Conservation (phyloP, 1,140 invertebrate species). For the Megalopta genalis region DNA sequence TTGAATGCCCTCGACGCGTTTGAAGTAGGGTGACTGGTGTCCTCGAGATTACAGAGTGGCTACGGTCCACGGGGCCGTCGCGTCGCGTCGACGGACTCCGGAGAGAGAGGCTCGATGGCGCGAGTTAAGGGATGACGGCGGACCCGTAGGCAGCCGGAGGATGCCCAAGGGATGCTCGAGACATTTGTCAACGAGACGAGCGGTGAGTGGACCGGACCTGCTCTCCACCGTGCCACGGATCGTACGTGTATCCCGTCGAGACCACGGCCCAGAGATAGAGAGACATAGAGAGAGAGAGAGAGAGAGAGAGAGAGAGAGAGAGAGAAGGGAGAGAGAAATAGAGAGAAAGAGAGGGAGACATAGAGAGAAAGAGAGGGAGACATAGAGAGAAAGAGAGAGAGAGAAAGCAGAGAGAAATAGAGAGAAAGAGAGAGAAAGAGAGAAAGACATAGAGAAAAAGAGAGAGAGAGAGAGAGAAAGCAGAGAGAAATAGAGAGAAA, state of each 20-base stretch:
- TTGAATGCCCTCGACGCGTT: slow-evolving; percentile 72
- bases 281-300: not conserved
- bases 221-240: slow-evolving; percentile 59
- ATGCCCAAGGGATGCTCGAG: slow-evolving; percentile 74
- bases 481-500: slow-evolving; percentile 23
- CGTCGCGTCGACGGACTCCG: not conserved
- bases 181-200: slow-evolving; percentile 79
- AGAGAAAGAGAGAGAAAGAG: too few species aligned
- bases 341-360: too few species aligned
- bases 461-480: too few species aligned
- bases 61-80: slow-evolving; percentile 48
- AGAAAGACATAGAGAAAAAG: slow-evolving; percentile 8
- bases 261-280: slow-evolving; percentile 54
- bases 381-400: too few species aligned
- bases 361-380: too few species aligned
- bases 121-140: slow-evolving; percentile 70
- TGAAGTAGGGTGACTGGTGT: slow-evolving; percentile 66
- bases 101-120: slow-evolving; percentile 63
- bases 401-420: too few species aligned
- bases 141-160: slow-evolving; percentile 50
- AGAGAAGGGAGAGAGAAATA: not conserved
- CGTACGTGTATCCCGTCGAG: slow-evolving; percentile 74
- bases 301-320: too few species aligned
- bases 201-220: slow-evolving; percentile 74
- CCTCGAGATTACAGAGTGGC: slow-evolving; percentile 61